These are phyloP conservation scores for Drosophila acutilabella DNA, from an alignment of 2,888 invertebrate genomes.

Conservation along the genomic window DNA sequence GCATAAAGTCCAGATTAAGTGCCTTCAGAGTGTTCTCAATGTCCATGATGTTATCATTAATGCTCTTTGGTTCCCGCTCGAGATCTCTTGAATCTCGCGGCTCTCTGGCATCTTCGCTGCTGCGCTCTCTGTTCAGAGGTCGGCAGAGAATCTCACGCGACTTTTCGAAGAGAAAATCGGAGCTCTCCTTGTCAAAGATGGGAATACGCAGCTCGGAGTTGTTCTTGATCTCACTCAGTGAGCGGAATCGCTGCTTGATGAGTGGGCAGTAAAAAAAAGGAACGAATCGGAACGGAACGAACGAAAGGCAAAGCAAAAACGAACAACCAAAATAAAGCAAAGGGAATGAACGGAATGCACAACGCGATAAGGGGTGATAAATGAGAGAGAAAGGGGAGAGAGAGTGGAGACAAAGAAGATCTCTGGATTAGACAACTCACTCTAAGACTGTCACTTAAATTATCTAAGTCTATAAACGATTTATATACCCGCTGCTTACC, in stretches of 20 bases:
- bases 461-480: too few species aligned
- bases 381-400: slow-evolving; percentile 45
- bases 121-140: slow-evolving; percentile 84
- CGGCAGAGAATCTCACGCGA: slow-evolving; percentile 89
- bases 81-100: slow-evolving; percentile 1
- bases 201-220: slow-evolving; percentile 87
- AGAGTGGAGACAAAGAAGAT: slow-evolving; percentile 56
- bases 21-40: slow-evolving; percentile 85
- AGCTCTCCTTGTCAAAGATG: slow-evolving; percentile 90
- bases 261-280: slow-evolving; percentile 29
- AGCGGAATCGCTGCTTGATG: slow-evolving; percentile 85
- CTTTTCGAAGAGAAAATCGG: slow-evolving; percentile 90
- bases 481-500: slow-evolving; percentile 85
- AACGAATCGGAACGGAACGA: slow-evolving; percentile 33
- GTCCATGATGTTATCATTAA: slow-evolving; percentile 84
- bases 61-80: slow-evolving; percentile 72
- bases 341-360: slow-evolving; percentile 51
- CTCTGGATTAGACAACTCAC: slow-evolving; percentile 56
- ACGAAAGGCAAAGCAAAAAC: slow-evolving; percentile 35
- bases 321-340: slow-evolving; percentile 47
- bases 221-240: slow-evolving; percentile 86
- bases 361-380: slow-evolving; percentile 25
- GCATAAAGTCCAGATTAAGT: slow-evolving; percentile 85
- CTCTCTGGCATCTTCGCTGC: slow-evolving; percentile 24
- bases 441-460: neutral